Percentiles rank a stretch among this genome's conserved stretches.
Evolutionary conservation across 2,888 invertebrate genomes (phyloP).

Genomic region (Apoda limacodes): DNA sequence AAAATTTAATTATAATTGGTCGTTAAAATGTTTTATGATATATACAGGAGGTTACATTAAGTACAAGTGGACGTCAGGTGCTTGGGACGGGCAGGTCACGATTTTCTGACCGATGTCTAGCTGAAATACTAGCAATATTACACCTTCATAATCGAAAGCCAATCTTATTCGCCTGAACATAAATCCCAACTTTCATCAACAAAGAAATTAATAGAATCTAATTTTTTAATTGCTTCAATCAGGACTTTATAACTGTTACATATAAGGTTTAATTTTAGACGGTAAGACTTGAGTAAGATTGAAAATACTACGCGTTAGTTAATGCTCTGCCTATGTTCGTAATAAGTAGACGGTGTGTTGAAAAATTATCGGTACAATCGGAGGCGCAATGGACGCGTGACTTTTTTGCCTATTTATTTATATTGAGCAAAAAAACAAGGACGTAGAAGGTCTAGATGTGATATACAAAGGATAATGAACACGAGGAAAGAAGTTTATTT

Average conservation of each 20-base stretch:
- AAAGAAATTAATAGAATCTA: slow-evolving; percentile 17
- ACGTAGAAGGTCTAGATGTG: slow-evolving; percentile 31
- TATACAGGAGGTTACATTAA: slow-evolving; percentile 50
- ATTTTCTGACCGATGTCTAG: slow-evolving; percentile 65
- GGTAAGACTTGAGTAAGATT: slow-evolving; percentile 22
- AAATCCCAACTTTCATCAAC: slow-evolving; percentile 20
- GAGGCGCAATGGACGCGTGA: slow-evolving; percentile 63
- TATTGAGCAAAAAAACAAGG: slow-evolving; percentile 45
- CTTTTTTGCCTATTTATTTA: slow-evolving; percentile 66
- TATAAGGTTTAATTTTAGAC: slow-evolving; percentile 25
- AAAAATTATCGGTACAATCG: slow-evolving; percentile 68
- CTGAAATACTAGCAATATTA: slow-evolving; percentile 37
- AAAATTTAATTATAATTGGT: no score
- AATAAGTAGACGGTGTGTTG: slow-evolving; percentile 70
- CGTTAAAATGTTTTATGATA: slow-evolving; percentile 38
- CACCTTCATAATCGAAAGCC: slow-evolving; percentile 21
- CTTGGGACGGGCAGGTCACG: slow-evolving; percentile 62
- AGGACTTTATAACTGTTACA: slow-evolving; percentile 1
- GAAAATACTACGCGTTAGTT: slow-evolving; percentile 52
- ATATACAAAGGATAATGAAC: no score
- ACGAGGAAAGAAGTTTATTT: no score
- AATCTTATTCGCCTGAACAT: slow-evolving; percentile 15
- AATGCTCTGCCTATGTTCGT: slow-evolving; percentile 65
- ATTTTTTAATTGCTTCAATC: slow-evolving; percentile 17
- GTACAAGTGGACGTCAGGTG: slow-evolving; percentile 61